phyloP scores from a whole-genome alignment of 2,888 invertebrate genomes.

The Lasius platythorax region DNA sequence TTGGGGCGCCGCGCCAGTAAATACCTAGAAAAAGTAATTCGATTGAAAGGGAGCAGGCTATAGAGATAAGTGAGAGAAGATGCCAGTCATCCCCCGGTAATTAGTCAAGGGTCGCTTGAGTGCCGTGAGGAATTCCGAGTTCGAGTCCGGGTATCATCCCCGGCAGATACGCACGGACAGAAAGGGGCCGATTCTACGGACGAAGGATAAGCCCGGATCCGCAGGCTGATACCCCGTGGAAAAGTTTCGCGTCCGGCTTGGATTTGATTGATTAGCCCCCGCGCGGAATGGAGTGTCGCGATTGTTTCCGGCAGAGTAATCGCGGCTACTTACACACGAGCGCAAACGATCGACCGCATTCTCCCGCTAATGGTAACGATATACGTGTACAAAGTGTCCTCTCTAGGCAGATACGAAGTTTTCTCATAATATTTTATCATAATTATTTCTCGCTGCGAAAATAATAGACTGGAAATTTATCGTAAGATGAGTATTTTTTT shows the following conservation, averaged over 20 bases:
- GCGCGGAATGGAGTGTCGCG: conserved; percentile 73
- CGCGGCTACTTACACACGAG: conserved; percentile 46
- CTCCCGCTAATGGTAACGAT: conserved; percentile 20
- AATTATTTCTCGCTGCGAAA: conserved; percentile 21
- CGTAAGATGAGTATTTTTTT: conserved; percentile 2
- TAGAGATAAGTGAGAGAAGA: conserved; percentile 84
- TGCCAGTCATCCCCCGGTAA: conserved; percentile 85
- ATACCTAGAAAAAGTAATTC: conserved; percentile 84
- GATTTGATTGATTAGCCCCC: conserved; percentile 82
- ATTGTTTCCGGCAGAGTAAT: conserved; percentile 68
- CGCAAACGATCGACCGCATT: conserved; percentile 53
- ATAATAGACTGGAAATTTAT: conserved; percentile 1
- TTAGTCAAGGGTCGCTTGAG: conserved; percentile 84
- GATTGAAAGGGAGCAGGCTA: conserved; percentile 81
- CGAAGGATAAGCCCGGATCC: conserved; percentile 73
- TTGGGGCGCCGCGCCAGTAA: conserved; percentile 77
- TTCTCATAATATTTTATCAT: conserved; percentile 30
- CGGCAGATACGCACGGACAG: conserved; percentile 25
- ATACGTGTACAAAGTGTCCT: background rate
- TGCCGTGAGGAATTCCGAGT: conserved; percentile 77
- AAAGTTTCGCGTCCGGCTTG: conserved; percentile 74
- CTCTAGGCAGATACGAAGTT: conserved; percentile 3
- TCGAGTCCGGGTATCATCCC: conserved; percentile 68
- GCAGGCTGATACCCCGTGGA: conserved; percentile 73
- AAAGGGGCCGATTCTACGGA: conserved; percentile 62